Conservation (phyloP, 1,140 invertebrate genomes). For the Chionoecetes opilio region DNA sequence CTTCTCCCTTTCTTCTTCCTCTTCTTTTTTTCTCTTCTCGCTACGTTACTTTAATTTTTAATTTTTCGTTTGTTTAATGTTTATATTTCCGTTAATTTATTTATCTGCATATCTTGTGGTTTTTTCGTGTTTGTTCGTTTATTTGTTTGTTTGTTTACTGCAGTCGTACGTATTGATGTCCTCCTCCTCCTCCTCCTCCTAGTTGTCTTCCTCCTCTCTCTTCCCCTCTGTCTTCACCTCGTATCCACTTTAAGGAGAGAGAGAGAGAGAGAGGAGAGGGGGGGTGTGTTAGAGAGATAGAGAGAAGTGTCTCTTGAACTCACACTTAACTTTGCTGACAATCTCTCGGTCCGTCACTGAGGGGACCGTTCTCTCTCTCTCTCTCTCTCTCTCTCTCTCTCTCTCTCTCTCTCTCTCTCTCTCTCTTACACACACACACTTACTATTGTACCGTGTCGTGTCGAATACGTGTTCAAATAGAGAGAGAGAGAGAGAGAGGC, state of each 20-base stretch:
- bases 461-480: no score
- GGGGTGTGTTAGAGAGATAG: neutral
- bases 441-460: no score
- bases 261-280: slow-evolving; percentile 22
- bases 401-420: slow-evolving; percentile 27
- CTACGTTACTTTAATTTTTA: no score
- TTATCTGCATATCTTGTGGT: no score
- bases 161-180: neutral
- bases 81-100: no score
- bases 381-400: slow-evolving; percentile 27
- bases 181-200: slow-evolving; percentile 11
- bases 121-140: no score
- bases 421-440: no score
- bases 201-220: neutral
- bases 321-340: slow-evolving; percentile 17
- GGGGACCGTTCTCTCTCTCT: neutral
- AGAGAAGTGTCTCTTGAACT: slow-evolving; percentile 9
- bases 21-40: no score
- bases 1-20: no score
- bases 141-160: no score
- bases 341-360: neutral
- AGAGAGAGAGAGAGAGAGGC: no score
- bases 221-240: neutral
- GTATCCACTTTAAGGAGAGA: neutral
- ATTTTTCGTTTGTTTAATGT: no score